Evolutionary conservation across 2,888 invertebrate species (phyloP).

Genomic region (Oscheius sp.): DNA sequence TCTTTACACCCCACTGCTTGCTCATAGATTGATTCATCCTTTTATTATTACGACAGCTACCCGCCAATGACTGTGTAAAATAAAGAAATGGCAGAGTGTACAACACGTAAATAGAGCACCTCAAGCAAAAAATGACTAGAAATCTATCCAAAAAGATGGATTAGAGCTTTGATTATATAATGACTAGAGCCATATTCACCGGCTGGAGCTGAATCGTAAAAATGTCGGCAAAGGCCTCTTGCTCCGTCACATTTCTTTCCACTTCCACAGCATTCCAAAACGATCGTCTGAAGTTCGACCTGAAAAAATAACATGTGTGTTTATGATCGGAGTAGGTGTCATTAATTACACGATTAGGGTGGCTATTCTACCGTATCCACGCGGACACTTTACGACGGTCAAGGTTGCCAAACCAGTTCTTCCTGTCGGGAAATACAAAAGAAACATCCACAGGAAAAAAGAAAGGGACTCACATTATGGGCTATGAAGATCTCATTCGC

Average conservation of each 20-base stretch:
- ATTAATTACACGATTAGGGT: neutral
- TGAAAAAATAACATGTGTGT: constrained; percentile 71
- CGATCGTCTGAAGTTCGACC: constrained; percentile 88
- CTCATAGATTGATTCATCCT: neutral
- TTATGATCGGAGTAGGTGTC: neutral
- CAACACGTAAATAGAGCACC: neutral
- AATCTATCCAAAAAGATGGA: constrained; percentile 40
- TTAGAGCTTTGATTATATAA: constrained; percentile 78
- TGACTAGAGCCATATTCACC: constrained; percentile 98
- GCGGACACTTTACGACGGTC: neutral
- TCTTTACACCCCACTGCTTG: neutral
- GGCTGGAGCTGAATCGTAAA: constrained; percentile 97
- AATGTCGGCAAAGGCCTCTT: constrained; percentile 92
- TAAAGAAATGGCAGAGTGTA: neutral
- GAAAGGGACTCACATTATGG: constrained; percentile 81
- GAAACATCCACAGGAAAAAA: neutral
- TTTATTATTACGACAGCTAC: neutral
- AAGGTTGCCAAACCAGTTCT: neutral
- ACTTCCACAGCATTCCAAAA: constrained; percentile 87
- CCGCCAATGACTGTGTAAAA: constrained; percentile 10
- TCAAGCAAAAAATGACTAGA: neutral
- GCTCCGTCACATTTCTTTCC: constrained; percentile 83
- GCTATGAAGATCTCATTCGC: constrained; percentile 93
- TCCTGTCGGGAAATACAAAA: neutral
- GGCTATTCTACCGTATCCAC: neutral